Evolutionary conservation across 2,113 vertebrate species (phyloP), one percentile per base, ranked within the genome.

Genomic region (Serinus canaria): DNA sequence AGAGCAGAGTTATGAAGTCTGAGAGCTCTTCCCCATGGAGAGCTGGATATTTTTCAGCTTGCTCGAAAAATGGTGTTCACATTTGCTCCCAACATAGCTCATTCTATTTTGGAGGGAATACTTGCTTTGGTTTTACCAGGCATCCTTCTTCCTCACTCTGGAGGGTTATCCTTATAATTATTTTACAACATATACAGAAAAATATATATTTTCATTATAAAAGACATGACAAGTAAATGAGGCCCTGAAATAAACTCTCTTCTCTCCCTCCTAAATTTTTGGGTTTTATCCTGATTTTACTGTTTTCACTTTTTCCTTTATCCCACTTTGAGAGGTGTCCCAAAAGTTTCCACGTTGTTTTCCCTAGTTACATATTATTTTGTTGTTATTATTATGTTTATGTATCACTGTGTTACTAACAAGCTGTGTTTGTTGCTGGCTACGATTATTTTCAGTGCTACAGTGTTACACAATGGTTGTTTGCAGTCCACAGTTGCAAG

Each of bases 21-120:
- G 30, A 75, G 52, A 49, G 7, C 3, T 47, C 31, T 83, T 80
- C 7, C 5, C 23, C 25, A 68, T 46, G 28, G 37, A 80, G 19
- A 89, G 13, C 5, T 47, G 53, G 20, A 8, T 11, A 24, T 66
- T 70, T 70, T 70, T 27, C 53, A 31, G 4, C 15, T 70, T 82
- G 21, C 7, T 74, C 0, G 0, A 37, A 39, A 87, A 69, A 52
- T 6, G 3, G 1, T 69, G 24, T 39, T 46, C 22, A 50, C 15
- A 16, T 82, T 85, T 88, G 2, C 30, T 72, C 13, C 13, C 22
- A 43, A 31, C 8, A 14, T 5, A 37, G 11, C 20, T 70, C 15
- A 79, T 41, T 11, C 20, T 31, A 0, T 37, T 67, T 15, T 28
- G 1, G 14, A 8, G 6, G 49, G 10, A 49, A 41, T 33, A 52